Conservation (phyloP, 2,888 invertebrate species). For the Apodemia zela region DNA sequence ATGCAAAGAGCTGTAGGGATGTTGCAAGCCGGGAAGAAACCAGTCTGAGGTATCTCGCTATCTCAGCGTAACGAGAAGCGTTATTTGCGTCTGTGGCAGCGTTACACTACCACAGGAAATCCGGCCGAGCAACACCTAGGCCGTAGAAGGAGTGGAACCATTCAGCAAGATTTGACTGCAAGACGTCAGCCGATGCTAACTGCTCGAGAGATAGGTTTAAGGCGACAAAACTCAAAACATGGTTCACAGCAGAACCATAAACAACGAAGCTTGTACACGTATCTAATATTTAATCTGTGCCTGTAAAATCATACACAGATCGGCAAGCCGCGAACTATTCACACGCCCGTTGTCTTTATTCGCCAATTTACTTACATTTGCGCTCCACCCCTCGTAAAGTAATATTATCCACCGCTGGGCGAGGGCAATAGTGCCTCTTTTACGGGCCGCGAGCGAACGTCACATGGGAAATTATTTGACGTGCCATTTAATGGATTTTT, state of each 20-base stretch:
- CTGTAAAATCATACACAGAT: not conserved
- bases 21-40: too few species aligned
- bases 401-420: conserved; percentile 76
- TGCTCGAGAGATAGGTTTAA: too few species aligned
- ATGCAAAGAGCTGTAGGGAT: too few species aligned
- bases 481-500: conserved; percentile 80
- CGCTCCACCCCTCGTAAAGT: conserved; percentile 74
- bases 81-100: too few species aligned
- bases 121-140: too few species aligned
- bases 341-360: conserved; percentile 69
- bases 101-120: too few species aligned
- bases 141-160: too few species aligned
- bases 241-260: not conserved
- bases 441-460: conserved; percentile 77
- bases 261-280: not conserved
- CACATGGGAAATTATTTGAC: conserved; percentile 81
- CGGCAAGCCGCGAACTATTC: conserved; percentile 39
- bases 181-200: too few species aligned
- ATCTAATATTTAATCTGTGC: not conserved
- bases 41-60: too few species aligned
- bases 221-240: too few species aligned
- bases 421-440: conserved; percentile 78
- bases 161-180: too few species aligned
- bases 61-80: too few species aligned
- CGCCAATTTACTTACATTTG: conserved; percentile 77